Percentiles rank a stretch among this genome's conserved stretches.
Evolutionary conservation across 2,113 vertebrate species (phyloP).

Genomic region (Cercocebus atys): DNA sequence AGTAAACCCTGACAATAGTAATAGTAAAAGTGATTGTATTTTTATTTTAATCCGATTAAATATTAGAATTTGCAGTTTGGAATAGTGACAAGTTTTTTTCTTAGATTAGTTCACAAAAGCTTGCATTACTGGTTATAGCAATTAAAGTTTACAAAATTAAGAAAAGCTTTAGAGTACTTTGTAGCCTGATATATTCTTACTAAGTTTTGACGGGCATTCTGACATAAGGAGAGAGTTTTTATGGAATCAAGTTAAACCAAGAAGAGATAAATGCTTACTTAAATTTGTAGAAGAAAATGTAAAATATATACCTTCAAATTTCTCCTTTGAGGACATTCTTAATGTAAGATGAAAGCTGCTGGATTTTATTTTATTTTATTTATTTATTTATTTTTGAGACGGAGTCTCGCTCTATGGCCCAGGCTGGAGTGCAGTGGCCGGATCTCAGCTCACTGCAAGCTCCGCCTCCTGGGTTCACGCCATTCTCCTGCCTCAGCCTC

Average conservation of each 20-base stretch:
- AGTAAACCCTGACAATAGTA: conserved; percentile 8
- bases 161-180: not conserved
- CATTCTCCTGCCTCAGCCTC: too few species aligned
- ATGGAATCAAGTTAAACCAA: conserved; percentile 2
- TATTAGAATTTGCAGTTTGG: conserved; percentile 25
- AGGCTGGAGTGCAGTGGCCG: too few species aligned
- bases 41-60: conserved; percentile 37
- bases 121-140: conserved; percentile 24
- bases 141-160: conserved; percentile 45
- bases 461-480: too few species aligned
- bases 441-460: too few species aligned
- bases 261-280: conserved; percentile 12
- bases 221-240: not conserved
- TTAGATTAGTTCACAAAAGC: not conserved
- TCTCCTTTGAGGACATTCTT: conserved; percentile 43
- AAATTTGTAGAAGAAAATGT: conserved; percentile 6
- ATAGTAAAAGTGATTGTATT: conserved; percentile 8
- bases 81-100: conserved; percentile 8
- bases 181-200: not conserved
- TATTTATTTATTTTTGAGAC: too few species aligned
- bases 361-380: not conserved
- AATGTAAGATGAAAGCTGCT: conserved; percentile 39
- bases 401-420: too few species aligned
- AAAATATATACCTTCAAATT: not conserved
- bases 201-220: not conserved